Conservation (phyloP, 2,888 invertebrate genomes). For the Drosophila leonis region DNA sequence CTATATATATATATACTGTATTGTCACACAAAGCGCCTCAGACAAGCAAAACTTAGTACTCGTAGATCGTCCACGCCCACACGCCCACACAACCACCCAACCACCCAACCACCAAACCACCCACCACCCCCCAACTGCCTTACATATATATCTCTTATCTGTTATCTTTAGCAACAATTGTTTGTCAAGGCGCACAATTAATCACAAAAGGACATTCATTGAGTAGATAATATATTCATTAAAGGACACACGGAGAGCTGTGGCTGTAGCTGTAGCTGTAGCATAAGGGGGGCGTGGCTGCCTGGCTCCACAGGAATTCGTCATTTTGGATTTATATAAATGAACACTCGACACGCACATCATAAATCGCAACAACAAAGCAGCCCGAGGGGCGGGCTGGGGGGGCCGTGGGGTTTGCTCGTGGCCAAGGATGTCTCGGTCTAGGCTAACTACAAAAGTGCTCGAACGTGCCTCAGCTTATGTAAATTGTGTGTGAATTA, state of each 20-base stretch:
- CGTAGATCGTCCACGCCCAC: conserved; percentile 49
- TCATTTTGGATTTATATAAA: conserved; percentile 79
- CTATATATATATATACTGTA: conserved; percentile 32
- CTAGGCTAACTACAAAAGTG: conserved; percentile 36
- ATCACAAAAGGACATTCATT: conserved; percentile 65
- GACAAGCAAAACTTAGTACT: conserved; percentile 31
- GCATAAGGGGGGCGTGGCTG: conserved; percentile 3
- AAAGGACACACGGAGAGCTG: conserved; percentile 12
- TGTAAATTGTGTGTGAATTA: conserved; percentile 73
- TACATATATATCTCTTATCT: conserved; percentile 25
- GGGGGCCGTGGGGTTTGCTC: too few species aligned
- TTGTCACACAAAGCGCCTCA: conserved; percentile 36
- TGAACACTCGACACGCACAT: conserved; percentile 79
- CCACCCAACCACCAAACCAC: conserved; percentile 1
- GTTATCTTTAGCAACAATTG: conserved; percentile 66
- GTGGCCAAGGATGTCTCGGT: background rate
- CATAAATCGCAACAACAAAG: conserved; percentile 72
- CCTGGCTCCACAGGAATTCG: conserved; percentile 32
- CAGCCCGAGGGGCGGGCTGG: accelerated
- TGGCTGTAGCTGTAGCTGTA: too few species aligned
- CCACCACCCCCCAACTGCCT: conserved; percentile 1
- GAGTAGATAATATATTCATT: conserved; percentile 74
- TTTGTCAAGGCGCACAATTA: conserved; percentile 68
- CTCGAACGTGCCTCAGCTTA: conserved; percentile 63
- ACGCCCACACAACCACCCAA: conserved; percentile 4